A percentile compares a stretch with the other conserved stretches of the same genome.
phyloP scores from a whole-genome alignment of 1,140 invertebrate genomes.

The Eubasilissa regina region DNA sequence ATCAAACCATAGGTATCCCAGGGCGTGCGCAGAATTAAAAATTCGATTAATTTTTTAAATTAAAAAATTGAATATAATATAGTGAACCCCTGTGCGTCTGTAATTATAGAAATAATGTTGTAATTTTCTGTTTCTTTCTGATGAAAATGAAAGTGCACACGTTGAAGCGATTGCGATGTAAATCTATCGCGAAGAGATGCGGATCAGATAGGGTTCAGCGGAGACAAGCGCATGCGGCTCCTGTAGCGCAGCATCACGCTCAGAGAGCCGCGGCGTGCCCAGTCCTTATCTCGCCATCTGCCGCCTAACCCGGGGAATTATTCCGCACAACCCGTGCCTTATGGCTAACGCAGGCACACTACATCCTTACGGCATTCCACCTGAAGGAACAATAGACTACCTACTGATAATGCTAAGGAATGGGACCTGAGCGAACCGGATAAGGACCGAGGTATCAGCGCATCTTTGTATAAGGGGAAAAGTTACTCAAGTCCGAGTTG shows the following conservation, averaged over 20 bases:
- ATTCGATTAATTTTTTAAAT: too few species aligned
- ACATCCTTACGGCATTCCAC: slow-evolving; percentile 47
- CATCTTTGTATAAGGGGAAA: slow-evolving; percentile 56
- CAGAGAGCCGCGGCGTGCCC: slow-evolving; percentile 50
- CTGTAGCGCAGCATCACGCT: slow-evolving; percentile 26
- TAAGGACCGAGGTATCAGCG: slow-evolving; percentile 41
- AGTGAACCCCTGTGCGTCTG: too few species aligned
- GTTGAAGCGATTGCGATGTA: slow-evolving; percentile 15
- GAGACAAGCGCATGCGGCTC: slow-evolving; percentile 34
- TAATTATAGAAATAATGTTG: too few species aligned
- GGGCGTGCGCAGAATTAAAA: too few species aligned
- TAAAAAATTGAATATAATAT: too few species aligned
- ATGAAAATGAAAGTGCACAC: not conserved
- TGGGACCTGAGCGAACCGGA: slow-evolving; percentile 33
- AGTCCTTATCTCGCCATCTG: slow-evolving; percentile 42
- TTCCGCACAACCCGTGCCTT: slow-evolving; percentile 52
- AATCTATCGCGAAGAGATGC: slow-evolving; percentile 34
- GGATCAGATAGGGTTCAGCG: not conserved
- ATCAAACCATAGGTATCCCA: not conserved
- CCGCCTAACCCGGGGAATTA: slow-evolving; percentile 43
- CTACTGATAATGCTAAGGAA: slow-evolving; percentile 40
- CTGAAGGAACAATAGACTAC: slow-evolving; percentile 49
- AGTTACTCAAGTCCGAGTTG: slow-evolving; percentile 54
- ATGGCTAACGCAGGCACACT: slow-evolving; percentile 35
- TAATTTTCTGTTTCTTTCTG: not conserved